Evolutionary conservation across 2,888 invertebrate genomes (phyloP), one percentile per base, ranked within the genome.

Genomic region (Strigamia maritima): DNA sequence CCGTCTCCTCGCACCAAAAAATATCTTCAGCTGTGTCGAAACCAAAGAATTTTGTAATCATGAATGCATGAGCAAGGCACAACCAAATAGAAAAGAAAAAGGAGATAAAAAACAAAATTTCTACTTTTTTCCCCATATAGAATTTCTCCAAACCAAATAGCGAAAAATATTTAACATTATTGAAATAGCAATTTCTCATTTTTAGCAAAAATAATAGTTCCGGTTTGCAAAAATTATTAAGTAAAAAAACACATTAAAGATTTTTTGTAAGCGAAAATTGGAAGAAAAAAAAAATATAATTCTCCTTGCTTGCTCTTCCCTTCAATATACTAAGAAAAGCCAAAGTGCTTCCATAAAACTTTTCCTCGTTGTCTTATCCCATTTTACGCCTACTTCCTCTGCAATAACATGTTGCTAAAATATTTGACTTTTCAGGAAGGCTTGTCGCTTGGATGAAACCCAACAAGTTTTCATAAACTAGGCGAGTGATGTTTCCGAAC

Each of bases 11-110:
- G 24, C 22, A 60, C 19, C 22, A 60, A 60, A 60, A 60, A 60
- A 60, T 60, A 60, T 24, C 60, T 60, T 60, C 60, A 60, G 24
- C 60, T 22, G 60, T 60, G 24, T 12, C 24, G 22, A n/a, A 60
- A 60, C 60, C 60, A 60, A 60, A 60, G 60, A 60, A 60, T 60
- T 60, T 60, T 60, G 19, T 19, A 60, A 60, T 60, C 60, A 7
- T 60, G 24, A 60, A 24, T 60, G 44, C 60, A 60, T 10, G 60
- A 24, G 19, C 35, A 35, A 35, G 35, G 35, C 35, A 35, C 60
- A 60, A 60, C 24, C 22, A 60, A 24, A 19, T 22, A 12, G 60
- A 60, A 44, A 44, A 44, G 60, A 24, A 19, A 19, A 60, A 60
- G 12, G 22, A 24, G 10, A 24, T 22, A 24, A 6, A 49, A 49